Conservation (phyloP, 2,113 vertebrate species). For the Hassar affinis region DNA sequence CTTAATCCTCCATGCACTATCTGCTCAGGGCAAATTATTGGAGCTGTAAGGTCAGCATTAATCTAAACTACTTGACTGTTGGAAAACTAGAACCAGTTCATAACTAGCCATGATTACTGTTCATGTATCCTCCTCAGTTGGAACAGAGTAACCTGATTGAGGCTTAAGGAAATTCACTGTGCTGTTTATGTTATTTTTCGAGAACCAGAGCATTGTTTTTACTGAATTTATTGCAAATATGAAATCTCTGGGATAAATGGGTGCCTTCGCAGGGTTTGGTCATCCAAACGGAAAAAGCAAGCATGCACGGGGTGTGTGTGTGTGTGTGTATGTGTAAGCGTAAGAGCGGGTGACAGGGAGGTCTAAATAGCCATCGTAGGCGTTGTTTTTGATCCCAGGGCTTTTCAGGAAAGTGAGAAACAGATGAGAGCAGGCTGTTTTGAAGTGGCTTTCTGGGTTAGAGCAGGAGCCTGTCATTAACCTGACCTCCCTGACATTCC, state of each 20-base stretch:
- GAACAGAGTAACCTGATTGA: not conserved
- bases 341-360: not conserved
- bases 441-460: conserved; percentile 60
- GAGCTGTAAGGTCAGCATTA: not conserved
- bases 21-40: not conserved
- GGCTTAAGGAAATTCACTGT: not conserved
- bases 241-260: not conserved
- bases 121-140: not conserved
- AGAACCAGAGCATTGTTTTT: not conserved
- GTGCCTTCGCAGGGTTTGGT: not conserved
- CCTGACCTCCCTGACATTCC: conserved; percentile 36
- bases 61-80: not conserved
- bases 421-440: conserved; percentile 59
- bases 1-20: too few species aligned
- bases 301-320: not conserved
- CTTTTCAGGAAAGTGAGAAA: conserved; percentile 49
- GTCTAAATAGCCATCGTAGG: conserved; percentile 13
- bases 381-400: conserved; percentile 19
- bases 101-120: not conserved
- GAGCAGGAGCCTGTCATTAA: conserved; percentile 63
- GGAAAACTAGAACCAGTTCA: not conserved
- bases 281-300: not conserved
- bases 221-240: not conserved
- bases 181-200: not conserved
- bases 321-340: not conserved